Evolutionary conservation across 2,888 invertebrate genomes (phyloP), one percentile per base, ranked within the genome.

Genomic region (Gymnoscelis rufifasciata): DNA sequence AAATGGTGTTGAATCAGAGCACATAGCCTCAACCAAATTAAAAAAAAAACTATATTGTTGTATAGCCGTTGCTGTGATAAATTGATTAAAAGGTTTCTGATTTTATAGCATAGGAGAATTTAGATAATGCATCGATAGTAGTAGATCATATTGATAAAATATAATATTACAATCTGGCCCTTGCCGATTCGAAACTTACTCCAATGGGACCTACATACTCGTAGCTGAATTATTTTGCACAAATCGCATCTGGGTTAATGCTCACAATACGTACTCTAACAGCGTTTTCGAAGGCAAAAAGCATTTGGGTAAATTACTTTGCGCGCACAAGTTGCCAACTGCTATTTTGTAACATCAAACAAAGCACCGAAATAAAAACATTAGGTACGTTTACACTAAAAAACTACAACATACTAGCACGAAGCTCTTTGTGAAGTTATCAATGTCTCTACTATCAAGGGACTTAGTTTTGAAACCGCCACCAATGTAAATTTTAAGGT

Each of bases 201-300:
- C n/a, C n/a, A n/a, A n/a, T n/a, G n/a, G n/a, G n/a, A n/a, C n/a
- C n/a, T n/a, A n/a, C n/a, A n/a, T n/a, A n/a, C n/a, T n/a, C n/a
- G n/a, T n/a, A n/a, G n/a, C n/a, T 19, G 2, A 19, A 59, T 59
- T 59, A 60, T 57, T 63, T 52, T 60, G 57, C 55, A 55, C 33
- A 29, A 55, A 61, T 45, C 59, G 57, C 57, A 63, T 65, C 51
- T 72, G 54, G 74, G 70, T 68, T 70, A 75, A 66, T 64, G 63
- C 58, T 59, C 37, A 52, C 31, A 47, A 51, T 49, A 52, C 38
- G 36, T 38, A 47, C 43, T 30, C 43, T 50, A 33, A 30, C 28
- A 47, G 47, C 40, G 37, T 46, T 51, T 48, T 51, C 28, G 35
- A 46, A 42, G 19, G 19, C 37, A 24, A 33, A 26, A 14, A 42